Conservation (phyloP, 2,888 invertebrate species). For the Mythimna loreyi region DNA sequence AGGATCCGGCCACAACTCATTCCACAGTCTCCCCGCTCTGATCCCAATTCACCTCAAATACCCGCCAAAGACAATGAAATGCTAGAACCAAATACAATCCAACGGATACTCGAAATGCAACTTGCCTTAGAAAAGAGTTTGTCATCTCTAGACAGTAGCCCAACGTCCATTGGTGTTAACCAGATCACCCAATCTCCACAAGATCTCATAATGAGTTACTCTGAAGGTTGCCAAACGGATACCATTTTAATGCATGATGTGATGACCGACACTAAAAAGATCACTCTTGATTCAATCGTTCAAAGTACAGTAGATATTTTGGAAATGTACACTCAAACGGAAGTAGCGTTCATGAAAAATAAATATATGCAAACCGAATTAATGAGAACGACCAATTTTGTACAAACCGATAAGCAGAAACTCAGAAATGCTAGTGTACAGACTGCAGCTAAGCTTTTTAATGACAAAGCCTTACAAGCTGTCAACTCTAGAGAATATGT, state of each 20-base stretch:
- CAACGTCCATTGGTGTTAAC: slow-evolving; percentile 82
- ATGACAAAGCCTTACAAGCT: slow-evolving; percentile 76
- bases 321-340: slow-evolving; percentile 86
- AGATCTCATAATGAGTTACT: slow-evolving; percentile 79
- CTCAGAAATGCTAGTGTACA: slow-evolving; percentile 76
- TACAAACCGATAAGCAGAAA: slow-evolving; percentile 83
- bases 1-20: slow-evolving; percentile 79
- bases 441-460: slow-evolving; percentile 73
- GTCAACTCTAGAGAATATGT: slow-evolving; percentile 63
- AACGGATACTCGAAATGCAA: slow-evolving; percentile 87
- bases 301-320: slow-evolving; percentile 78
- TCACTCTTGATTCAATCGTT: slow-evolving; percentile 82
- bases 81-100: slow-evolving; percentile 77
- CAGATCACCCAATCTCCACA: slow-evolving; percentile 83
- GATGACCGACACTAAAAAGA: slow-evolving; percentile 82
- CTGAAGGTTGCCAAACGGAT: slow-evolving; percentile 87
- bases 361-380: slow-evolving; percentile 81
- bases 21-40: slow-evolving; percentile 77
- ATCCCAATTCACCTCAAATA: slow-evolving; percentile 70
- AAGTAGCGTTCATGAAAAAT: slow-evolving; percentile 79
- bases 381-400: slow-evolving; percentile 69
- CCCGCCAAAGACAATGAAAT: slow-evolving; percentile 63
- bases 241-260: slow-evolving; percentile 81
- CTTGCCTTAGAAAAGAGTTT: slow-evolving; percentile 83
- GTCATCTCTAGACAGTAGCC: slow-evolving; percentile 79